These are phyloP conservation scores for Sterna hirundo DNA, from an alignment of 2,113 vertebrate species.

Conservation along the genomic window DNA sequence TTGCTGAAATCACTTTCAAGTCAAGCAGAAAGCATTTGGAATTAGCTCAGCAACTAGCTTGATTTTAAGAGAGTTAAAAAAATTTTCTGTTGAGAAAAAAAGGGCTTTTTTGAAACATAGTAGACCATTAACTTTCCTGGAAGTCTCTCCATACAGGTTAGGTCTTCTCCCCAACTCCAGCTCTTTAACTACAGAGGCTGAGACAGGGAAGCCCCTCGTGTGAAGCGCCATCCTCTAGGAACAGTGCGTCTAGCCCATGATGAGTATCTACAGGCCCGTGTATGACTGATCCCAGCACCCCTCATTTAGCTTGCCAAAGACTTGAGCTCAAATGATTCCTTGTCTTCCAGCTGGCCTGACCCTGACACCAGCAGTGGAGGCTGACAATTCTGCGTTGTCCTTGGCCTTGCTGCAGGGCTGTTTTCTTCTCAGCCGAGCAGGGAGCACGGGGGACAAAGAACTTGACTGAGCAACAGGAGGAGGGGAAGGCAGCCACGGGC, in stretches of 20 bases:
- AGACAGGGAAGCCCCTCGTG: background rate
- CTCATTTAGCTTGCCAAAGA: background rate
- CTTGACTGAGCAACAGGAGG: background rate
- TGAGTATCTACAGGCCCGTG: background rate
- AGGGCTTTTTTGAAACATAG: background rate
- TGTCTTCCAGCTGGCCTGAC: background rate
- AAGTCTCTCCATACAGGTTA: background rate
- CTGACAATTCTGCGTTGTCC: background rate
- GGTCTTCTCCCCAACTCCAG: background rate
- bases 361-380: background rate
- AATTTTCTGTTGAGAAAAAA: background rate
- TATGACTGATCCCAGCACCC: background rate
- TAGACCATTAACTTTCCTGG: background rate
- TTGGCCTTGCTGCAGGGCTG: background rate
- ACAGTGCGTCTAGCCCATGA: background rate
- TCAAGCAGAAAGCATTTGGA: constrained; percentile 53
- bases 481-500: background rate
- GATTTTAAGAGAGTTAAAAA: constrained; percentile 38
- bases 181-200: background rate
- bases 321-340: background rate
- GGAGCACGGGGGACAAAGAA: background rate
- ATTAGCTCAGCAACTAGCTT: constrained; percentile 51
- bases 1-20: constrained; percentile 63
- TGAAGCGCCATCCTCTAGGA: background rate
- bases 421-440: fast-evolving